Percentiles rank a stretch among this genome's conserved stretches.
These are phyloP conservation scores for Dasyprocta punctata DNA, from an alignment of 2,113 vertebrate genomes.

Conservation along the genomic window DNA sequence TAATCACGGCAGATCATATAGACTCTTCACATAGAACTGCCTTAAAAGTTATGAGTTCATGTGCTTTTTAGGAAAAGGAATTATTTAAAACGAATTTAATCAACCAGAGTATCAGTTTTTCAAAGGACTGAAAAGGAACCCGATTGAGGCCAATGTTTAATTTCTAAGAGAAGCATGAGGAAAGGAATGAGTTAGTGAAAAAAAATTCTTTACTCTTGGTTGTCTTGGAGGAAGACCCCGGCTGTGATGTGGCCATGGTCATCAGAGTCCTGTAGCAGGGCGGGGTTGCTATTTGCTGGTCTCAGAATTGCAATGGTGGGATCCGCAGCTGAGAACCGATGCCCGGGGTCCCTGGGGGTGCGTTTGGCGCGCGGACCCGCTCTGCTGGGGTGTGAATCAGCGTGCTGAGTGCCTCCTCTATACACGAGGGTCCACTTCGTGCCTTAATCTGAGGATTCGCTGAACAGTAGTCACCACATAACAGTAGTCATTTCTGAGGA, in stretches of 20 bases:
- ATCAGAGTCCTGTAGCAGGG: neutral
- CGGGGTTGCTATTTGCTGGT: neutral
- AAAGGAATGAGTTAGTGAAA: neutral
- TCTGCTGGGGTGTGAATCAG: neutral
- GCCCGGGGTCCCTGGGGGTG: neutral
- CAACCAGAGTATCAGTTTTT: neutral
- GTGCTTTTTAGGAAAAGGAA: neutral
- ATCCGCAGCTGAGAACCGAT: neutral
- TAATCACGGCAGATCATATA: neutral
- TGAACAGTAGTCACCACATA: neutral
- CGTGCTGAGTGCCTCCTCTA: too few relatives aligned
- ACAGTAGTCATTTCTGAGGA: too few relatives aligned
- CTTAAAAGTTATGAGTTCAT: slow-evolving; percentile 24
- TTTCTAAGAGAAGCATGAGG: neutral
- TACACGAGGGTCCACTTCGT: too few relatives aligned
- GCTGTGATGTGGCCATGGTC: neutral
- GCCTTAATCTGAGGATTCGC: neutral
- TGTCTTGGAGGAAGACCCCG: neutral
- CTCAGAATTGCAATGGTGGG: neutral
- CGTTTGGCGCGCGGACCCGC: neutral
- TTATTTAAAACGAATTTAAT: slow-evolving; percentile 52
- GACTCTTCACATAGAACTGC: neutral
- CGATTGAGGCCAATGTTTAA: neutral
- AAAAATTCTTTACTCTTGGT: neutral
- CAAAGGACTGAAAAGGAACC: slow-evolving; percentile 39